Conservation (phyloP, 1,140 invertebrate genomes). For the Lordiphosa collinella region DNA sequence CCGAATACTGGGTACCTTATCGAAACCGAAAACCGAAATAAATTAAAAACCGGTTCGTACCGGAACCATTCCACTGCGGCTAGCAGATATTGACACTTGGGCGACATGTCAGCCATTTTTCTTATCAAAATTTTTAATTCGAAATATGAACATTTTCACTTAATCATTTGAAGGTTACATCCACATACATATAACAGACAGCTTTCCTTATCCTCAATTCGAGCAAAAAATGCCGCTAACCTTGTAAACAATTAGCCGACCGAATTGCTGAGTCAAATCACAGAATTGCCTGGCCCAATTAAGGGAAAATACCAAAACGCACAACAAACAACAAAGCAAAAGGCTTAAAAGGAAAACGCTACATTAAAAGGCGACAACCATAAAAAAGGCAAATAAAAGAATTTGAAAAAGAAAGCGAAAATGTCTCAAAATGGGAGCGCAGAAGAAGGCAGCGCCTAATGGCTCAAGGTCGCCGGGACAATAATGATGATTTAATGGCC, state of each 20-base stretch:
- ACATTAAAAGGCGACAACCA: constrained; percentile 59
- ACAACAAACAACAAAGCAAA: constrained; percentile 12
- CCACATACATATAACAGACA: too few species aligned
- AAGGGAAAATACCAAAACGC: constrained; percentile 10
- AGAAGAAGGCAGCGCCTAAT: constrained; percentile 29
- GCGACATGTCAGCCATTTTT: too few species aligned
- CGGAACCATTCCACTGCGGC: too few species aligned
- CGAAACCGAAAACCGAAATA: too few species aligned
- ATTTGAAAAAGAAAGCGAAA: constrained; percentile 67
- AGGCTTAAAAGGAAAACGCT: constrained; percentile 54
- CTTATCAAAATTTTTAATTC: too few species aligned
- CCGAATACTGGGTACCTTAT: too few species aligned
- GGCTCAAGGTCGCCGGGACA: constrained; percentile 68
- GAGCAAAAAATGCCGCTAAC: neutral
- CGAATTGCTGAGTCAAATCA: constrained; percentile 34
- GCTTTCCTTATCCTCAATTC: too few species aligned
- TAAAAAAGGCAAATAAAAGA: constrained; percentile 65
- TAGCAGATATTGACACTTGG: too few species aligned
- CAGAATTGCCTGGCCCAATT: constrained; percentile 43
- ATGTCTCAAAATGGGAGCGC: constrained; percentile 51
- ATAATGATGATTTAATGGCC: constrained; percentile 79
- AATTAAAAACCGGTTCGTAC: too few species aligned
- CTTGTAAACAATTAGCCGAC: constrained; percentile 27
- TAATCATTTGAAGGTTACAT: too few species aligned
- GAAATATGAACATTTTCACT: too few species aligned